Percentiles rank a stretch among this genome's conserved stretches.
These are phyloP conservation scores for Petrocephalus sullivani DNA, from an alignment of 2,797 vertebrate genomes.

Conservation along the genomic window DNA sequence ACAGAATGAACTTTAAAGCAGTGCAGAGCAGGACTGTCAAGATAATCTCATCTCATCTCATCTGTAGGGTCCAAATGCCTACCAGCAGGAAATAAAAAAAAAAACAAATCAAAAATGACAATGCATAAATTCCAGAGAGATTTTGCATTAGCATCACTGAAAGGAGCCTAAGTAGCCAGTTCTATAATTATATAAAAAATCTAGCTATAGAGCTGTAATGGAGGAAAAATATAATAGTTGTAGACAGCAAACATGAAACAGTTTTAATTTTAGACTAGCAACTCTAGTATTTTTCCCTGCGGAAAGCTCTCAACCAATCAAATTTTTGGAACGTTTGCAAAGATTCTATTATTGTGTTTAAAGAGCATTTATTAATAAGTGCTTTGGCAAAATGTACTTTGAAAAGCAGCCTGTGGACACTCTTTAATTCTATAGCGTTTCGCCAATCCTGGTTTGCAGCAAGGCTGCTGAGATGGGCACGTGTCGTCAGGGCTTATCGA, in stretches of 20 bases:
- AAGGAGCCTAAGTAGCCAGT: not conserved
- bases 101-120: not conserved
- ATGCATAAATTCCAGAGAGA: not conserved
- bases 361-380: not conserved
- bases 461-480: not conserved
- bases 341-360: not conserved
- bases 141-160: not conserved
- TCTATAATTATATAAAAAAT: not conserved
- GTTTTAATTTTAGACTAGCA: not conserved
- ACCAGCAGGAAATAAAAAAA: not conserved
- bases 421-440: not conserved
- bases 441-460: not conserved
- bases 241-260: not conserved
- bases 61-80: not conserved
- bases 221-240: not conserved
- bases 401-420: not conserved
- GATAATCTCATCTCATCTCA: not conserved
- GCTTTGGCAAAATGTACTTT: not conserved
- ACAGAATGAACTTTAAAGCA: not conserved
- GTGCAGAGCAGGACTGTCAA: not conserved
- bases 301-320: not conserved
- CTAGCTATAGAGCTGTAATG: not conserved
- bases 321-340: not conserved
- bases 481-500: not conserved
- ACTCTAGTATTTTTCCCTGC: not conserved